Evolutionary conservation across 2,888 invertebrate species (phyloP), one percentile per base, ranked within the genome.

Genomic region (Neoascia interrupta): DNA sequence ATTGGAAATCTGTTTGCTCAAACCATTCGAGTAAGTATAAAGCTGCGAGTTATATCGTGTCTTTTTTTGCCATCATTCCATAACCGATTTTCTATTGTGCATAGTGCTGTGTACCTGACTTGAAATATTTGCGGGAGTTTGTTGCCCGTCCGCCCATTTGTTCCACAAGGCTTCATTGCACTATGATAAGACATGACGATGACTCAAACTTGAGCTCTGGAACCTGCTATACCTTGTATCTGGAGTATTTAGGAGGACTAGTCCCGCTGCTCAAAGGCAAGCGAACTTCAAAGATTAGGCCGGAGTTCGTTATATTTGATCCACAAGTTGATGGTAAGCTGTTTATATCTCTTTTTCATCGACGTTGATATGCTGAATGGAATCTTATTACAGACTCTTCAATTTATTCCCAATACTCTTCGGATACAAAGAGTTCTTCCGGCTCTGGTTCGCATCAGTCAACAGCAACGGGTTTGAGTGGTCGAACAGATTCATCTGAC

Each of bases 301-400:
- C 99, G 0, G 99, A 99, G 89, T 99, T 99, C 89, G 97, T 99
- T 66, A 98, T 99, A 85, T 97, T 96, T 87, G 97, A 97, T 89
- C 97, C 97, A 1, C 96, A 97, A 89, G 92, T 92, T 34, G 94
- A 94, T 90, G 95, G 95, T 92, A 86, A 85, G n/a, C n/a, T n/a
- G n/a, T 84, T 84, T 72, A 83, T 56, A n/a, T 4, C 8, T 4
- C 4, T 5, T 31, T n/a, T 31, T 31, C 8, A 31, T 31, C n/a
- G n/a, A 31, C n/a, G 8, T 6, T 31, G 5, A 8, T 26, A 2
- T 31, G 8, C 8, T 4, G 10, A 31, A 31, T 31, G n/a, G n/a
- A n/a, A n/a, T n/a, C n/a, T n/a, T 3, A 15, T 28, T 26, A 0
- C 39, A 87, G 87, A 87, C 37, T 82, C 86, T 11, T 83, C 86